Percentiles rank a stretch among this genome's conserved stretches.
These are phyloP conservation scores for Samia ricini DNA, from an alignment of 1,140 invertebrate species.

Conservation along the genomic window DNA sequence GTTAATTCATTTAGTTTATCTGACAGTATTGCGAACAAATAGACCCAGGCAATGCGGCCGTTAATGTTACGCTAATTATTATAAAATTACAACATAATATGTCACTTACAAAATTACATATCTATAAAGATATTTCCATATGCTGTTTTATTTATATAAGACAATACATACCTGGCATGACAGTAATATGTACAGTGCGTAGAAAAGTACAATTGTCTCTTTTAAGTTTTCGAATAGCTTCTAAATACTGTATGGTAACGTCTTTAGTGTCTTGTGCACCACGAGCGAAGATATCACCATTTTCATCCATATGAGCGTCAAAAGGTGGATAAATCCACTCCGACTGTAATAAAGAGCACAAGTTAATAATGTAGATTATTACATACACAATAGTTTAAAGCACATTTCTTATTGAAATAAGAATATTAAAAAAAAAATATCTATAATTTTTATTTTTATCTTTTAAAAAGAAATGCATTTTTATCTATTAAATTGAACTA, in stretches of 20 bases:
- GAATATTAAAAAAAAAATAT: too few species aligned
- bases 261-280: conserved; percentile 91
- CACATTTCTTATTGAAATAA: too few species aligned
- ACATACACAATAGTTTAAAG: too few species aligned
- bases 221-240: conserved; percentile 84
- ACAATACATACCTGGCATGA: conserved; percentile 93
- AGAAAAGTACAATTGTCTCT: conserved; percentile 75
- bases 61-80: neutral
- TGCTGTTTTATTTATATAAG: too few species aligned
- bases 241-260: conserved; percentile 87
- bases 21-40: too few species aligned
- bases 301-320: conserved; percentile 83
- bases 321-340: conserved; percentile 90
- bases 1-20: too few species aligned
- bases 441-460: too few species aligned
- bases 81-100: neutral
- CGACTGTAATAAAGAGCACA: conserved; percentile 43
- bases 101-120: neutral
- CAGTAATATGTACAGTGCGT: conserved; percentile 86
- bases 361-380: neutral
- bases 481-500: too few species aligned
- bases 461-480: too few species aligned
- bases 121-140: too few species aligned
- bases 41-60: too few species aligned
- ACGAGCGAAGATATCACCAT: conserved; percentile 88